Evolutionary conservation across 2,113 vertebrate genomes (phyloP).

Genomic region (Lophotis ruficrista): DNA sequence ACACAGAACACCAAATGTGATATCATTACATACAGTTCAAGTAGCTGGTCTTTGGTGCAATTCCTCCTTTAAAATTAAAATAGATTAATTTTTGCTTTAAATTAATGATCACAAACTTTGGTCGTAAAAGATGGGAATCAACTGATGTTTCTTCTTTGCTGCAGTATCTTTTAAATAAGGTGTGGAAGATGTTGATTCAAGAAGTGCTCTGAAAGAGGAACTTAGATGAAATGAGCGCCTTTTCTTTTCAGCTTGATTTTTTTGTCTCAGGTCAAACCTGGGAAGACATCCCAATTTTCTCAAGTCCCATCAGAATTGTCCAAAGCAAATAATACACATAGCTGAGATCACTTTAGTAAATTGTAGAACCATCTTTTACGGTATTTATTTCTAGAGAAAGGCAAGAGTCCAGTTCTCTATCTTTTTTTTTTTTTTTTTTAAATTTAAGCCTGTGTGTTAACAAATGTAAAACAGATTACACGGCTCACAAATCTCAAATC

Average conservation of each 20-base stretch:
- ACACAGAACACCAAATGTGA: not conserved
- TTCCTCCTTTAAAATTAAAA: not conserved
- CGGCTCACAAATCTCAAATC: not conserved
- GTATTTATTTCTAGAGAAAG: not conserved
- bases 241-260: not conserved
- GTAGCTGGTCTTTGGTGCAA: not conserved
- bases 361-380: not conserved
- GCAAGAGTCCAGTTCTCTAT: not conserved
- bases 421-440: not conserved
- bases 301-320: not conserved
- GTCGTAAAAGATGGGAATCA: not conserved
- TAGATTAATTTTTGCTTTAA: not conserved
- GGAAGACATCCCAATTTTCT: not conserved
- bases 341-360: not conserved
- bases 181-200: not conserved
- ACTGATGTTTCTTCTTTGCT: not conserved
- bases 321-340: not conserved
- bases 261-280: not conserved
- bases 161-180: not conserved
- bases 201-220: not conserved
- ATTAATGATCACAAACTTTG: not conserved
- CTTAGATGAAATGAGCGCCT: rapidly evolving
- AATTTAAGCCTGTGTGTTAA: not conserved
- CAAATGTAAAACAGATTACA: not conserved
- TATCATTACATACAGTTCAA: not conserved